A percentile compares a stretch with the other conserved stretches of the same genome.
Conservation (phyloP, 2,797 vertebrate species). For the Sebastes taczanowskii region DNA sequence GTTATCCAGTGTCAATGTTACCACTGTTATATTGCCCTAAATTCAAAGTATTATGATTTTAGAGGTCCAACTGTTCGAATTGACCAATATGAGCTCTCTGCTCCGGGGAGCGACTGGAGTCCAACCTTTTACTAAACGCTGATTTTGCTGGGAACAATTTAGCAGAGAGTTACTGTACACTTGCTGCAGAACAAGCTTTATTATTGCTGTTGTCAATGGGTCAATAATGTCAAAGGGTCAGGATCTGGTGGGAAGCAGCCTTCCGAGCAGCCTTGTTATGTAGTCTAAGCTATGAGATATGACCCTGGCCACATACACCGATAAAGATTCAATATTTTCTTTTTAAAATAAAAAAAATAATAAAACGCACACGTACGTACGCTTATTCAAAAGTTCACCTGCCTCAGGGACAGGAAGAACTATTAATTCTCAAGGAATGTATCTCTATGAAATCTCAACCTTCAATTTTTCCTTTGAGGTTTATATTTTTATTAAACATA, state of each 20-base stretch:
- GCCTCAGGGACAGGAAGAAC: background rate
- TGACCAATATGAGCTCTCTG: background rate
- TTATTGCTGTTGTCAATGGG: background rate
- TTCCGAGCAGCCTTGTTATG: background rate
- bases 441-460: slow-evolving; percentile 1
- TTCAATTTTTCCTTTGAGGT: slow-evolving; percentile 23
- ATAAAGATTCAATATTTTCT: background rate
- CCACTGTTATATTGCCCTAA: background rate
- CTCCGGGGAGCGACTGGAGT: background rate
- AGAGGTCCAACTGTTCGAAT: background rate
- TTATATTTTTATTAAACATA: slow-evolving; percentile 6
- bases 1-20: background rate
- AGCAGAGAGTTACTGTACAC: background rate
- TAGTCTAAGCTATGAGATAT: background rate
- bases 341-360: too few relatives aligned
- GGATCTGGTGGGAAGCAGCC: background rate
- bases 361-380: background rate
- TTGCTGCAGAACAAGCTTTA: background rate
- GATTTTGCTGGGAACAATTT: background rate
- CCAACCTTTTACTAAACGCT: background rate
- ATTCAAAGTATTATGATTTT: background rate
- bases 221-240: background rate
- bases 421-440: background rate
- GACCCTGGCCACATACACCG: background rate
- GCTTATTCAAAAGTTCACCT: background rate